These are phyloP conservation scores for Lucilia sericata DNA, from an alignment of 1,140 invertebrate species.

Conservation along the genomic window DNA sequence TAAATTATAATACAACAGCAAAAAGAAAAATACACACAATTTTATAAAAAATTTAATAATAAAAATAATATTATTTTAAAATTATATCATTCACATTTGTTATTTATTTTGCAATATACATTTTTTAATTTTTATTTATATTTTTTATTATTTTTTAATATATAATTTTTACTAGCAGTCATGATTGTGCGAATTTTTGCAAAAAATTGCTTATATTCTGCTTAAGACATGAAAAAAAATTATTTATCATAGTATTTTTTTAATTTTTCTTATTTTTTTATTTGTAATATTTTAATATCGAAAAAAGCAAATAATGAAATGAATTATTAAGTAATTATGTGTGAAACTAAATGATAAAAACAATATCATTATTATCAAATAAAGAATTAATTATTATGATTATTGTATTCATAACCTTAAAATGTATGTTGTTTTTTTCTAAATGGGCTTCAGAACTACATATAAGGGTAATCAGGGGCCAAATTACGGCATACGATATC, in stretches of 20 bases:
- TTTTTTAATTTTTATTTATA: conserved; percentile 1
- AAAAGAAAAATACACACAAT: not conserved
- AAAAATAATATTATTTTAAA: not conserved
- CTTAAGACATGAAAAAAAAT: not conserved
- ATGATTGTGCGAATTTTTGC: not conserved
- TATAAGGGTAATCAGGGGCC: too few species aligned
- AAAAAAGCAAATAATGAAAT: conserved; percentile 22
- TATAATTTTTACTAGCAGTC: not conserved
- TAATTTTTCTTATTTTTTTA: conserved; percentile 4
- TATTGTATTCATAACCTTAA: conserved; percentile 49
- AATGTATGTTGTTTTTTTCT: not conserved
- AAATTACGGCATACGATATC: too few species aligned
- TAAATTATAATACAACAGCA: not conserved
- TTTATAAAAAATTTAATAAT: not conserved
- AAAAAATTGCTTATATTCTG: not conserved
- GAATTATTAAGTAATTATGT: conserved; percentile 46
- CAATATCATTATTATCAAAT: conserved; percentile 50
- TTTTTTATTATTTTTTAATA: not conserved
- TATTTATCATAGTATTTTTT: conserved; percentile 26
- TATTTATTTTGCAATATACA: conserved; percentile 21
- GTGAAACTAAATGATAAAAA: conserved; percentile 47
- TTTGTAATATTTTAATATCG: not conserved
- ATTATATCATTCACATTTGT: not conserved
- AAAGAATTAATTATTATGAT: conserved; percentile 45
- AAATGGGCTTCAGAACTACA: too few species aligned